A percentile compares a stretch with the other conserved stretches of the same genome.
These are phyloP conservation scores for Thelaira solivaga DNA, from an alignment of 2,888 invertebrate species.

Conservation along the genomic window DNA sequence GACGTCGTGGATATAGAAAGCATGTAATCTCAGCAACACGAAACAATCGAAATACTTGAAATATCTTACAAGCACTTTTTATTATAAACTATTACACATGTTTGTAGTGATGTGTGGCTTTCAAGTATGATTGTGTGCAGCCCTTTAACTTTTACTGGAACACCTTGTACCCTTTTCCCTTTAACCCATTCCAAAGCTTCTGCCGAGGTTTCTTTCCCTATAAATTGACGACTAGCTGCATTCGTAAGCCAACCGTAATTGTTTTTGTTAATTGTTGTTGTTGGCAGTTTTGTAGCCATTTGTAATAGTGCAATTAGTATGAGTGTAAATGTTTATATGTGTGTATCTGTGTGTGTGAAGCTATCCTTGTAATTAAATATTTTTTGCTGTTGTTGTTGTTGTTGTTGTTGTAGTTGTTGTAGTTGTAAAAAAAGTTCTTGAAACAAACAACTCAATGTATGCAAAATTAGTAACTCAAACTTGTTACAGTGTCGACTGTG, in stretches of 20 bases:
- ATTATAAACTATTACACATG: too few relatives aligned
- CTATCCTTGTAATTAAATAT: constrained; percentile 55
- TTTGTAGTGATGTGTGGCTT: too few relatives aligned
- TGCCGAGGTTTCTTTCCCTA: not conserved
- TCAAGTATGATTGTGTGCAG: too few relatives aligned
- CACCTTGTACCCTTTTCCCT: too few relatives aligned
- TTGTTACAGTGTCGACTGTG: constrained; percentile 35
- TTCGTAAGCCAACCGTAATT: constrained; percentile 17
- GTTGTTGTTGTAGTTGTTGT: too few relatives aligned
- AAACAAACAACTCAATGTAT: constrained; percentile 53
- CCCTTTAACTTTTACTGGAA: too few relatives aligned
- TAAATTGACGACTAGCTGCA: not conserved
- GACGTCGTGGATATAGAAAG: too few relatives aligned
- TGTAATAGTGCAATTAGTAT: constrained; percentile 15
- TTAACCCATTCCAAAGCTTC: not conserved
- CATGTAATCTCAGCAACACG: too few relatives aligned
- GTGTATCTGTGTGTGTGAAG: constrained; percentile 14
- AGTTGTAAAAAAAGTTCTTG: constrained; percentile 44
- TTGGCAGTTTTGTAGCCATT: constrained; percentile 22
- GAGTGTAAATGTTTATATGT: too few relatives aligned
- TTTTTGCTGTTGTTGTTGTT: constrained; percentile 18
- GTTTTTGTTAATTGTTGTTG: constrained; percentile 31
- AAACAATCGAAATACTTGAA: too few relatives aligned
- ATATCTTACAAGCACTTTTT: too few relatives aligned
- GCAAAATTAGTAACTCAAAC: constrained; percentile 50